A percentile compares a stretch with the other conserved stretches of the same genome.
phyloP scores from a whole-genome alignment of 37 sponge, comb jelly and placozoan genomes.

The Hormiphora californensis region DNA sequence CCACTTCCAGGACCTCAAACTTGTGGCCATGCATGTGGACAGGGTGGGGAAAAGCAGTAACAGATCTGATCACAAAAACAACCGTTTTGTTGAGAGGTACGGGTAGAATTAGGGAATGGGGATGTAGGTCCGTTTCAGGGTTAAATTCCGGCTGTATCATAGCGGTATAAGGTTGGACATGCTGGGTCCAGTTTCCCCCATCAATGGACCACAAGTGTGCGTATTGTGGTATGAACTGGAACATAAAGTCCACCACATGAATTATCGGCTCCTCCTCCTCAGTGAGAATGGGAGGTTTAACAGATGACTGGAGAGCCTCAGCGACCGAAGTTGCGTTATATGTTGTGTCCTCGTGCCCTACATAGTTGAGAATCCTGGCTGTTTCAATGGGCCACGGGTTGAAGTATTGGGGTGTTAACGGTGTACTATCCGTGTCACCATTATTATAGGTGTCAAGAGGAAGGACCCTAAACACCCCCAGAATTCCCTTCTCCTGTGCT shows the following conservation, averaged over 20 bases:
- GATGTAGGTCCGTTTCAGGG: background rate
- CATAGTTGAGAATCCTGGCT: background rate
- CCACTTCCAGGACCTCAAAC: conserved; percentile 19
- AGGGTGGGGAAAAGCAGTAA: background rate
- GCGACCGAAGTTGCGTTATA: background rate
- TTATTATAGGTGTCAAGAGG: too few relatives aligned
- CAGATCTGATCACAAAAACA: background rate
- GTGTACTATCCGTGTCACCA: background rate
- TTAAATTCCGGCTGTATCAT: background rate
- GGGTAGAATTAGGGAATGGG: background rate
- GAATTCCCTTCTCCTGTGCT: background rate
- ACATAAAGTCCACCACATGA: background rate
- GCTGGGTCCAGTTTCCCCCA: background rate
- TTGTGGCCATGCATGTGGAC: conserved; percentile 19
- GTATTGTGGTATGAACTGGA: background rate
- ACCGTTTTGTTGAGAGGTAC: background rate
- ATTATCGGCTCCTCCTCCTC: background rate
- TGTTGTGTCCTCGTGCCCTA: background rate
- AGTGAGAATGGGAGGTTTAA: background rate
- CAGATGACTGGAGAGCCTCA: background rate
- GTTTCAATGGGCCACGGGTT: background rate
- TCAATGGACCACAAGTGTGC: background rate
- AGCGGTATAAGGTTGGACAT: background rate
- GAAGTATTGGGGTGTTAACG: too few relatives aligned
- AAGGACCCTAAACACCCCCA: background rate